Percentiles rank a stretch among this genome's conserved stretches.
Conservation (phyloP, 2,797 vertebrate species). For the Eulemur coronatus region DNA sequence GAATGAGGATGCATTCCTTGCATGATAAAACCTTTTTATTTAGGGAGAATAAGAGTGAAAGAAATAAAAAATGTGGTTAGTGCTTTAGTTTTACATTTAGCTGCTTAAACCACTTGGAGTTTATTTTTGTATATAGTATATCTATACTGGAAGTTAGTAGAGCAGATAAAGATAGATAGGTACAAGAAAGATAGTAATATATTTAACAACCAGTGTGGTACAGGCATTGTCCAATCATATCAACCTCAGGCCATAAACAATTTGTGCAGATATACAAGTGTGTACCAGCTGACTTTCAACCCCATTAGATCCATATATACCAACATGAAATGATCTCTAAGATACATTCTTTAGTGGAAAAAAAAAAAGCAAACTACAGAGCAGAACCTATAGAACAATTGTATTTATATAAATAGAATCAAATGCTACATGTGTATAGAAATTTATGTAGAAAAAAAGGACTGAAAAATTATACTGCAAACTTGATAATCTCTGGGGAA, state of each 20-base stretch:
- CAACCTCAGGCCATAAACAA: background rate
- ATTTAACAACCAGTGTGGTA: background rate
- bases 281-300: background rate
- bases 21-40: background rate
- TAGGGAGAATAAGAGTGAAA: background rate
- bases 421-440: background rate
- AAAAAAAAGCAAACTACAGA: background rate
- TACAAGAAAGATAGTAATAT: background rate
- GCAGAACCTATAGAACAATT: background rate
- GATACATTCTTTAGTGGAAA: background rate
- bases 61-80: conserved; percentile 2
- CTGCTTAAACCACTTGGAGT: background rate
- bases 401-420: background rate
- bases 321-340: background rate
- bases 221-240: background rate
- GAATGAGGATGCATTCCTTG: background rate
- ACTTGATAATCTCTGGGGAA: background rate
- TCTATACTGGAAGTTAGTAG: background rate
- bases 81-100: background rate
- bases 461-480: background rate
- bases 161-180: background rate
- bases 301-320: background rate
- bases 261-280: background rate
- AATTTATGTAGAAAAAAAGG: background rate
- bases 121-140: background rate